A percentile compares a stretch with the other conserved stretches of the same genome.
Evolutionary conservation across 2,888 invertebrate species (phyloP).

Genomic region (Glaucopsyche alexis): DNA sequence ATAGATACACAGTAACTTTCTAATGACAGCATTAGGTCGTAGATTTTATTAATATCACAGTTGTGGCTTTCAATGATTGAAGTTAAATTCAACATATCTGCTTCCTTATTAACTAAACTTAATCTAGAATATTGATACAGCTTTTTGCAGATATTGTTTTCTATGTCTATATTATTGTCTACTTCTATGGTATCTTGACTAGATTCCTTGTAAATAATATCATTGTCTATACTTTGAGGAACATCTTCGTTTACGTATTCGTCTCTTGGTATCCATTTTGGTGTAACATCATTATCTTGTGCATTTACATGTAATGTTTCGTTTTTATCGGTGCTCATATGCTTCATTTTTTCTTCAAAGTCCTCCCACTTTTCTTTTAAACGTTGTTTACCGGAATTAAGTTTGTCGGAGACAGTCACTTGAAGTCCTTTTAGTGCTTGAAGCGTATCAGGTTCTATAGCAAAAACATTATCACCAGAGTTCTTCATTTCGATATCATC

Average conservation of each 20-base stretch:
- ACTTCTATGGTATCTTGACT: constrained; percentile 68
- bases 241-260: constrained; percentile 45
- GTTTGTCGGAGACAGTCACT: constrained; percentile 72
- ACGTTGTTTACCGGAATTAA: constrained; percentile 74
- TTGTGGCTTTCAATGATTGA: constrained; percentile 61
- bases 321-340: constrained; percentile 59
- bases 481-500: constrained; percentile 47
- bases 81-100: constrained; percentile 66
- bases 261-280: constrained; percentile 49
- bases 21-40: constrained; percentile 61
- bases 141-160: constrained; percentile 59
- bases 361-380: constrained; percentile 79
- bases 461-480: constrained; percentile 61
- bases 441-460: constrained; percentile 66
- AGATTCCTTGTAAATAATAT: constrained; percentile 72
- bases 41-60: constrained; percentile 74
- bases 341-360: constrained; percentile 73
- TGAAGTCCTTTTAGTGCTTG: constrained; percentile 76
- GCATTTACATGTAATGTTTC: constrained; percentile 36
- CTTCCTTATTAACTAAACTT: constrained; percentile 66
- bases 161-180: constrained; percentile 58
- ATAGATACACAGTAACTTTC: constrained; percentile 68
- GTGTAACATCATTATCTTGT: constrained; percentile 45
- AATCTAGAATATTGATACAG: constrained; percentile 72
- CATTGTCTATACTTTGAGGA: constrained; percentile 47